Percentiles rank a stretch among this genome's conserved stretches.
Conservation (phyloP, 2,797 vertebrate species). For the Lacerta bilineata region DNA sequence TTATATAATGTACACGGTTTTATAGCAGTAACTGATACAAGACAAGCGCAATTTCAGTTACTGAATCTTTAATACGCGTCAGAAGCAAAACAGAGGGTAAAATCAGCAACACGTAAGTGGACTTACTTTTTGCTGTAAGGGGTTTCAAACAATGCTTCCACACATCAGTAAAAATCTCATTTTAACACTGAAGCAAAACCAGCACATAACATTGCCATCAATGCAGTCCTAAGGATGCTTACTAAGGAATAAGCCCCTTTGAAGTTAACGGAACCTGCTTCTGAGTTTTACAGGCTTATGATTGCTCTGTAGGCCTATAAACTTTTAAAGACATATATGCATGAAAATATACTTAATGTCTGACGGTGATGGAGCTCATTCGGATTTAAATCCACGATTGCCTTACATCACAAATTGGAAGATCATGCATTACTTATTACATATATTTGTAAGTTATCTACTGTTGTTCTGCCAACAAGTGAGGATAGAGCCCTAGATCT, state of each 20-base stretch:
- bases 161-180: not conserved
- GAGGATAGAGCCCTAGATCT: not conserved
- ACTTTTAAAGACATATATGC: slow-evolving; percentile 4
- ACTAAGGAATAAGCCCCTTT: not conserved
- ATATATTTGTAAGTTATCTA: not conserved
- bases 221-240: not conserved
- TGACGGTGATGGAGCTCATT: not conserved
- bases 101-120: not conserved
- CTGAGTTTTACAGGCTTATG: not conserved
- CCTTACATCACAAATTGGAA: not conserved
- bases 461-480: not conserved
- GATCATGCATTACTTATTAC: not conserved
- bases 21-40: not conserved
- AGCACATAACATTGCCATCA: not conserved
- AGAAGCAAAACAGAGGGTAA: not conserved
- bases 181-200: not conserved
- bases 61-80: not conserved
- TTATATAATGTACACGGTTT: not conserved
- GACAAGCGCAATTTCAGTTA: not conserved
- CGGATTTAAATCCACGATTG: not conserved
- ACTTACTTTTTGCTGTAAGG: not conserved
- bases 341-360: not conserved
- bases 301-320: not conserved
- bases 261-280: not conserved
- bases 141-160: not conserved